Conservation (phyloP, 2,113 vertebrate genomes). For the Clarias gariepinus region DNA sequence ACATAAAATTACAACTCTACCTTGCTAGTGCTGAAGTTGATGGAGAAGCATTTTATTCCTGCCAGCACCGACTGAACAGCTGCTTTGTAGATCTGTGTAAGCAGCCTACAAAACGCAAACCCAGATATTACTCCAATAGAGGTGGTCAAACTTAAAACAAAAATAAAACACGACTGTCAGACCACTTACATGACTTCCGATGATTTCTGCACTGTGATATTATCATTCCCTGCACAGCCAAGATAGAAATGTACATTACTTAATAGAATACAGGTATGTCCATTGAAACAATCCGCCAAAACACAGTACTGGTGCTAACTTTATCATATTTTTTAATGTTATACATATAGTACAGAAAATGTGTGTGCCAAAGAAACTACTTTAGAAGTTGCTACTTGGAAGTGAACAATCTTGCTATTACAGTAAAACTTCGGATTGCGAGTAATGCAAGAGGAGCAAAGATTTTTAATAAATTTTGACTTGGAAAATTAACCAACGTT, state of each 20-base stretch:
- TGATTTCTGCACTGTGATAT: constrained; percentile 72
- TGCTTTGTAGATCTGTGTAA: constrained; percentile 91
- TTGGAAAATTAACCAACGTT: no score
- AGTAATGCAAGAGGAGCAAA: no score
- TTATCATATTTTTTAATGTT: no score
- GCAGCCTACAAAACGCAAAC: constrained; percentile 64
- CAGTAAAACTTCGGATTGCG: no score
- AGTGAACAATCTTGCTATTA: no score
- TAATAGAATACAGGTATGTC: background rate
- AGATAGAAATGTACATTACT: background rate
- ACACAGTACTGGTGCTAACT: no score
- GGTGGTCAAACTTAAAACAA: background rate
- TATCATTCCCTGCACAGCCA: constrained; percentile 72
- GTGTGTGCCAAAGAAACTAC: no score
- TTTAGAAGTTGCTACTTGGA: no score
- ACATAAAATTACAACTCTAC: constrained; percentile 64
- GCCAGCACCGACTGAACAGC: constrained; percentile 87
- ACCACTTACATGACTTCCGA: constrained; percentile 84
- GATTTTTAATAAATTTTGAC: no score
- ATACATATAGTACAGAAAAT: no score
- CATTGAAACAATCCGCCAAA: background rate
- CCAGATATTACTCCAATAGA: background rate
- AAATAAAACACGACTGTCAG: background rate
- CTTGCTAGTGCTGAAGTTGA: constrained; percentile 81
- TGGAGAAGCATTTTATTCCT: constrained; percentile 88